A percentile compares a stretch with the other conserved stretches of the same genome.
Conservation (phyloP, 2,797 vertebrate species). For the Hippopotamyrus pictus region DNA sequence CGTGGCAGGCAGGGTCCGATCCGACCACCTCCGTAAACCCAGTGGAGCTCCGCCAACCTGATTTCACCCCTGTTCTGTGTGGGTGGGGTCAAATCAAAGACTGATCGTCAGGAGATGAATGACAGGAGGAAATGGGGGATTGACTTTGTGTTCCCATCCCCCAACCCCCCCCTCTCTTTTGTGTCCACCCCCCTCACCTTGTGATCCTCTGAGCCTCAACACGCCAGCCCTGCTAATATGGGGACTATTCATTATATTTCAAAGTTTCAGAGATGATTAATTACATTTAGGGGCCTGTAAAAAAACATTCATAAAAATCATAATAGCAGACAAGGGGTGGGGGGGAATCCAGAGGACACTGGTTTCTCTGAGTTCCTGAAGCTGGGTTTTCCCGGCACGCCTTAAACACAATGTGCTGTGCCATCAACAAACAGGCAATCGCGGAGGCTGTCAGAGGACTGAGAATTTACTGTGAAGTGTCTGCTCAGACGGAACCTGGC, state of each 20-base stretch:
- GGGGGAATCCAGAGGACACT: neutral
- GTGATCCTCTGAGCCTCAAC: neutral
- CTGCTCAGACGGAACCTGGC: neutral
- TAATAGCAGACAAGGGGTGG: neutral
- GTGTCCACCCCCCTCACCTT: neutral
- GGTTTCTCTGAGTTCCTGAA: neutral
- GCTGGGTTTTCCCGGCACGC: neutral
- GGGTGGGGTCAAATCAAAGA: slow-evolving; percentile 22
- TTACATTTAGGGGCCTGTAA: neutral
- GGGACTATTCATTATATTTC: neutral
- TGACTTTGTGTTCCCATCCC: neutral
- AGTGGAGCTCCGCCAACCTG: neutral
- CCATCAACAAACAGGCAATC: neutral
- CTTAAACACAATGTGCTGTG: neutral
- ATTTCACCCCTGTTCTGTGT: neutral
- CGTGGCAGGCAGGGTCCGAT: neutral
- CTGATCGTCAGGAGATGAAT: slow-evolving; percentile 11
- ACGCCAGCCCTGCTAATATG: neutral
- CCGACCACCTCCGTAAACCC: neutral
- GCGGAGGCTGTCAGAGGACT: neutral
- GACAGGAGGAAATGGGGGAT: slow-evolving; percentile 18
- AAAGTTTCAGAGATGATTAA: neutral
- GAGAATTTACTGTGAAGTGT: neutral
- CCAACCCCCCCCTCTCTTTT: neutral
- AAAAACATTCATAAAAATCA: neutral